Base-by-base conservation (phyloP, 2,888 invertebrate species). In the Aplocera efformata region DNA sequence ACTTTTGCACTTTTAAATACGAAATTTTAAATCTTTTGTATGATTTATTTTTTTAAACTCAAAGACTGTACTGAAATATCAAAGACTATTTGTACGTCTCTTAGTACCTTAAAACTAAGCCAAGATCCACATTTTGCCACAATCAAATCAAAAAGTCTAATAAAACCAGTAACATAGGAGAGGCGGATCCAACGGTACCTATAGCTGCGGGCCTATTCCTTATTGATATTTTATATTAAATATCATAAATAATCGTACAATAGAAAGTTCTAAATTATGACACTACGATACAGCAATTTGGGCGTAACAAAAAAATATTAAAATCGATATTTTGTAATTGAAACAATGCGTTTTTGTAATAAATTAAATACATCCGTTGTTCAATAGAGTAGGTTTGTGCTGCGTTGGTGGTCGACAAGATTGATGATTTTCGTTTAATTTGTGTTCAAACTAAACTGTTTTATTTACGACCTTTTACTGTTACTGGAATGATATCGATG, bases 301-400 rank as follows among this genome's bases (percentile, higher is more conserved):
- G 84, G 83, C 84, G 84, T 78, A 67, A 58, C 75, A 66, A 62
- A 56, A 68, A 69, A 69, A 67, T 65, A 69, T 78, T 80, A 74
- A 79, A 82, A 79, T 77, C 76, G 67, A 56, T 74, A 79, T 79
- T 77, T 60, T 73, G 65, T 83, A 84, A 84, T 84, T 84, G 83
- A 84, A 84, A 84, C 84, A 84, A 84, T 83, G 74, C 70, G 65
- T 70, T 73, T 68, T 41, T 36, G 64, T 58, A 50, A 83, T 84
- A 84, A 84, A 84, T 84, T 76, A 45, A 48, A 63, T 43, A 61
- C 71, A 75, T 74, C 76, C 56, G 58, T 53, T 50, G 35, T 64
- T 72, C 79, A 75, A 80, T 81, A 68, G 75, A 72, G 59, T 61
- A 60, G 63, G 60, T 65, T 56, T 60, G 60, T 52, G 42, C 72